Conservation (phyloP, 2,797 vertebrate genomes). For the Oryzias dopingdopingensis region DNA sequence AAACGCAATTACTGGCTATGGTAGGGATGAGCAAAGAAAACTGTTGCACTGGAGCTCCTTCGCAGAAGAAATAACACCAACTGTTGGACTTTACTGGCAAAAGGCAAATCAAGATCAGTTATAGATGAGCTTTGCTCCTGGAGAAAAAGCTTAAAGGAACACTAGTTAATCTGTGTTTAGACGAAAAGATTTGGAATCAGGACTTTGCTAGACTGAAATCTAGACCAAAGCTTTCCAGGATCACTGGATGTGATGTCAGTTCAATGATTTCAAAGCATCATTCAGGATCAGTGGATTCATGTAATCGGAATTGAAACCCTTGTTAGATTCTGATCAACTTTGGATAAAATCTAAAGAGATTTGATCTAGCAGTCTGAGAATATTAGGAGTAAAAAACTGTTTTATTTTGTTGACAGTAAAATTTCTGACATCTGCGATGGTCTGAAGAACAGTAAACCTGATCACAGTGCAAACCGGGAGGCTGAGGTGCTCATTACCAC, state of each 20-base stretch:
- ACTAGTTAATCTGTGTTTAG: no score
- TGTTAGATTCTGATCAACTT: background rate
- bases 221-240: no score
- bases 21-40: constrained; percentile 52
- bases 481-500: constrained; percentile 73
- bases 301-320: background rate
- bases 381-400: background rate
- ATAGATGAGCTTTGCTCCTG: no score
- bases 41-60: constrained; percentile 35
- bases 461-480: constrained; percentile 40
- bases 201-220: no score
- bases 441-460: constrained; percentile 21
- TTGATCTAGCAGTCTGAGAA: background rate
- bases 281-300: no score
- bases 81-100: background rate
- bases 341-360: background rate
- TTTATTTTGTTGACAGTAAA: constrained; percentile 1
- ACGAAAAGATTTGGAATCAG: no score
- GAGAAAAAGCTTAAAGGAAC: no score
- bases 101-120: background rate
- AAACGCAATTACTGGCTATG: constrained; percentile 82
- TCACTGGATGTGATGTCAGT: no score
- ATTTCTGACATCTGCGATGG: background rate
- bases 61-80: constrained; percentile 55
- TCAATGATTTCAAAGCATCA: no score